These are phyloP conservation scores for Drosophila insularis DNA, from an alignment of 1,140 invertebrate species.

Conservation along the genomic window DNA sequence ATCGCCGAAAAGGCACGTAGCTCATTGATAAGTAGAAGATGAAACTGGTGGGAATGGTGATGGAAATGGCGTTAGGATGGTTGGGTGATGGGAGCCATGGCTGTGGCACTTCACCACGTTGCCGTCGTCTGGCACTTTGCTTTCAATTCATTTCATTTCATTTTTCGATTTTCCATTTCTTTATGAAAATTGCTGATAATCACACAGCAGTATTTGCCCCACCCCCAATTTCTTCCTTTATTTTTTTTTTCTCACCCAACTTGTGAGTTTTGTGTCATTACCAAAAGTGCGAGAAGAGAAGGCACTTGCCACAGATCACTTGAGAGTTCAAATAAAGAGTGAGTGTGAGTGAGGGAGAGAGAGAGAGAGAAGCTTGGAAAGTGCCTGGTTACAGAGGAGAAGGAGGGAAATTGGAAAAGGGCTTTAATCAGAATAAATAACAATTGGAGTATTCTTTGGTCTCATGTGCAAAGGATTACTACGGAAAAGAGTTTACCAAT, in stretches of 20 bases:
- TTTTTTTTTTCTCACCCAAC: constrained; percentile 2
- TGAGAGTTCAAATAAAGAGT: constrained; percentile 12
- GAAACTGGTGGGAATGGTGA: constrained; percentile 27
- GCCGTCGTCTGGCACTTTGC: constrained; percentile 67
- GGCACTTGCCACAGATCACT: constrained; percentile 60
- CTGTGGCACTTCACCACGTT: constrained; percentile 71
- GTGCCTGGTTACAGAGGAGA: background rate
- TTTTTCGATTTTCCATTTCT: constrained; percentile 73
- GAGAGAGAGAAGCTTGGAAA: constrained; percentile 1
- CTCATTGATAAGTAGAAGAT: constrained; percentile 63
- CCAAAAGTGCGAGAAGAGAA: constrained; percentile 45
- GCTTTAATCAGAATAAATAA: background rate
- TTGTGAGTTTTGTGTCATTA: constrained; percentile 30
- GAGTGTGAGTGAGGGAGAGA: background rate
- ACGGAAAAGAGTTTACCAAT: too few relatives aligned
- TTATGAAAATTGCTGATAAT: constrained; percentile 78
- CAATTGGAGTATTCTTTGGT: background rate
- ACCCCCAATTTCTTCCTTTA: background rate
- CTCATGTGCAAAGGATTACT: too few relatives aligned
- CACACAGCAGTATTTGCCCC: constrained; percentile 21
- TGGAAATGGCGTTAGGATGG: constrained; percentile 8
- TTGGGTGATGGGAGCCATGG: constrained; percentile 43
- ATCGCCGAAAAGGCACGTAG: constrained; percentile 75
- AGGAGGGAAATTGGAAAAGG: background rate
- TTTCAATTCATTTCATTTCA: constrained; percentile 57